Evolutionary conservation across 37 sponge, comb jelly and placozoan genomes (phyloP), one percentile per base, ranked within the genome.

Genomic region (Beroe ovata): DNA sequence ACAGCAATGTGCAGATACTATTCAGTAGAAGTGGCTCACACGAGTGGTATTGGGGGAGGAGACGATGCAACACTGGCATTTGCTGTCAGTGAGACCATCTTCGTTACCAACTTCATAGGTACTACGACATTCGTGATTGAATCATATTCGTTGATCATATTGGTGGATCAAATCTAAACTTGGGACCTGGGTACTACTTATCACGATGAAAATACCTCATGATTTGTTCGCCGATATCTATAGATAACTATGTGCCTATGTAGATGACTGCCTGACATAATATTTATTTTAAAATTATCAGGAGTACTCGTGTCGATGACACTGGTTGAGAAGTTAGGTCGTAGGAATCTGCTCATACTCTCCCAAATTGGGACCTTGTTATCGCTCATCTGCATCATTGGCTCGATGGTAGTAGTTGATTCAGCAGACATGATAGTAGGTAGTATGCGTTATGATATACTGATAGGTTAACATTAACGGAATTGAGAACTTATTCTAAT

Each of bases 51-150:
- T 14, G 84, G 41, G 22, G 28, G 41, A 6, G 84, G 84, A 11
- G 21, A 77, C 22, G 54, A 42, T 35, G 33, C 36, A n/a, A 77
- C 84, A n/a, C 54, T 8, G 1, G 42, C 28, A 8, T 77, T 77
- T 23, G 36, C 33, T 22, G 84, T 77, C 54, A 77, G 84, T 23
- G 84, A 77, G 28, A 35, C 36, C n/a, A 40, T 77, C 8, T 77
- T 77, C 54, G 54, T 77, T 14, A n/a, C 84, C 28, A 77, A 77
- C 47, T 39, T 77, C 33, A 40, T 77, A 20, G 84, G 84, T n/a
- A n/a, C n/a, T n/a, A n/a, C n/a, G n/a, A n/a, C n/a, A n/a, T n/a
- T n/a, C n/a, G n/a, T n/a, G n/a, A n/a, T n/a, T n/a, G n/a, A n/a
- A n/a, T n/a, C n/a, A n/a, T n/a, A n/a, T n/a, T n/a, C n/a, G n/a